Evolutionary conservation across 2,113 vertebrate species (phyloP).

Genomic region (Albula glossodonta): DNA sequence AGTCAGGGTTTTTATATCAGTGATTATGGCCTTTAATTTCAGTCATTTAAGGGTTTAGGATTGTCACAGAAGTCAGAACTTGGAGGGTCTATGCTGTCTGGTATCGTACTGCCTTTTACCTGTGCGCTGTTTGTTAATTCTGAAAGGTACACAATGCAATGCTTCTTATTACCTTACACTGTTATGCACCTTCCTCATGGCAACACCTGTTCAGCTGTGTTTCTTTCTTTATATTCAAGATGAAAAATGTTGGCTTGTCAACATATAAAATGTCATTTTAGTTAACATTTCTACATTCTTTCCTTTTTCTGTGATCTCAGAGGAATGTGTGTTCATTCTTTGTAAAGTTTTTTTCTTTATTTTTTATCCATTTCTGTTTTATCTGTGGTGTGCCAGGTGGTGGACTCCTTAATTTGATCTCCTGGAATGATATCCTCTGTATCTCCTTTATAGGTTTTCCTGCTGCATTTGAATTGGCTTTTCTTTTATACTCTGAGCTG

Average conservation of each 20-base stretch:
- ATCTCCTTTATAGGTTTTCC: slow-evolving; percentile 40
- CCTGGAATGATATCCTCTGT: slow-evolving; percentile 36
- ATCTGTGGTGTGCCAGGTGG: slow-evolving; percentile 34
- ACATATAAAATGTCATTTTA: slow-evolving; percentile 46
- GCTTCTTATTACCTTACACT: slow-evolving; percentile 61
- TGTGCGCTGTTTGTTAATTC: slow-evolving; percentile 55
- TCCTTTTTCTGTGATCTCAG: background rate
- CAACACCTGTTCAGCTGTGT: slow-evolving; percentile 67
- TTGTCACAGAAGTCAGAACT: background rate
- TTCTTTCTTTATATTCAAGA: background rate
- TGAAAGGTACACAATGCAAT: slow-evolving; percentile 59
- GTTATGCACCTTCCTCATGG: slow-evolving; percentile 72
- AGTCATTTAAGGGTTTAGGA: background rate
- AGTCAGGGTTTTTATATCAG: background rate
- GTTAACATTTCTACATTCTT: slow-evolving; percentile 50
- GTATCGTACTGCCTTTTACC: slow-evolving; percentile 14
- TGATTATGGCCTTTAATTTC: background rate
- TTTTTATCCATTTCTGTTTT: slow-evolving; percentile 28
- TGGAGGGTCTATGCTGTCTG: background rate
- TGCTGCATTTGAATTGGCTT: slow-evolving; percentile 37
- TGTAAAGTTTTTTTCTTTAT: slow-evolving; percentile 47
- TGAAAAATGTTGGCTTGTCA: background rate
- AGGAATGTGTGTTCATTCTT: slow-evolving; percentile 14
- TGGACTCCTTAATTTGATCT: slow-evolving; percentile 45
- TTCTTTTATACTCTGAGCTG: background rate